Evolutionary conservation across 2,797 vertebrate genomes (phyloP), one percentile per base, ranked within the genome.

Genomic region (Bradypodion ventrale): DNA sequence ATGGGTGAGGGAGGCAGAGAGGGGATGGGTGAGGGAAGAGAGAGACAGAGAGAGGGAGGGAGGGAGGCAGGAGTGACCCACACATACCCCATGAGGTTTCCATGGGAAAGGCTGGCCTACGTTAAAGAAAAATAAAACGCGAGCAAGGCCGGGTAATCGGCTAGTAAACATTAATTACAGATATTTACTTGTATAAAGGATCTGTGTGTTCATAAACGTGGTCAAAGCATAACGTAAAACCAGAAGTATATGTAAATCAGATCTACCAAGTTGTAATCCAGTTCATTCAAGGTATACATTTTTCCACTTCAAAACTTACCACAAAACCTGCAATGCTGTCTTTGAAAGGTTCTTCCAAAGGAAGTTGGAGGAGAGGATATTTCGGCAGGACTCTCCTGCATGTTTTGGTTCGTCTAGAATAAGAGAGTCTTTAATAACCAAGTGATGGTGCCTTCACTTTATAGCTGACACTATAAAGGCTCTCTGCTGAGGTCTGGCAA

Each of bases 341-440:
- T 35, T 23, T 72, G 66, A 62, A 70, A 69, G 12, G 8, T 13
- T 65, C 25, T 72, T 79, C 29, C 10, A 37, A 56, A 32, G 23
- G 60, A 10, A 37, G 60, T 37, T 21, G 35, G 40, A 19, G 69
- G 49, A 27, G 10, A 68, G n/a, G 4, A 35, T 23, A 68, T 56
- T 49, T 59, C 15, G 72, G 37, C 69, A 49, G 62, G 40, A n/a
- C 63, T 16, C 40, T 84, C 66, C 65, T 35, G 59, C 62, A 68
- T 62, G 6, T 72, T 69, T 77, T 85, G 80, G 72, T 82, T 56
- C 44, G 49, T 21, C 32, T 29, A 82, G 73, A 32, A 62, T 77
- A 85, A 85, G 73, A 85, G 73, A 77, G 44, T 72, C 56, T 77
- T 85, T 70, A 69, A 81, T 62, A 77, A 46, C 59, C 65, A 19